Evolutionary conservation across 2,113 vertebrate species (phyloP).

Genomic region (Bettongia penicillata): DNA sequence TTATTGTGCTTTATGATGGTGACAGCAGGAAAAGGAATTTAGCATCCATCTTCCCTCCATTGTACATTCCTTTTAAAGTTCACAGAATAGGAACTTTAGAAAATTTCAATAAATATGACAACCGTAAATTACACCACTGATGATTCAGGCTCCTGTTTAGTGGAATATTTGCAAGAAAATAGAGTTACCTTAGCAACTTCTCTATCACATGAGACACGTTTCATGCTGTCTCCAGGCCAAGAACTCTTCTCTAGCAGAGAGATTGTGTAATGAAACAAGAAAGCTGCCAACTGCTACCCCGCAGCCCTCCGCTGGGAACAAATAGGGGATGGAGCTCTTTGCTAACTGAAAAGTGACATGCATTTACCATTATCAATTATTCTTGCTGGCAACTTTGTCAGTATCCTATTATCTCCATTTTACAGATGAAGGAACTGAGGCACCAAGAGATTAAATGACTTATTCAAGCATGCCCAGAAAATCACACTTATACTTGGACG

Average conservation of each 20-base stretch:
- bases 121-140: slow-evolving; percentile 56
- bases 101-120: slow-evolving; percentile 59
- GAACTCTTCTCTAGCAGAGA: slow-evolving; percentile 44
- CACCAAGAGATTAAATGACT: neutral
- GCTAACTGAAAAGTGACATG: slow-evolving; percentile 32
- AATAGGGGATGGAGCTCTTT: slow-evolving; percentile 11
- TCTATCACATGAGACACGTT: slow-evolving; percentile 38
- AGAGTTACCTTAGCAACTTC: slow-evolving; percentile 76
- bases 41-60: slow-evolving; percentile 28
- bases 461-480: neutral
- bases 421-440: neutral
- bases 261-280: slow-evolving; percentile 50
- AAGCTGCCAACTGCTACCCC: slow-evolving; percentile 21
- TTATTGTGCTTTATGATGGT: slow-evolving; percentile 24
- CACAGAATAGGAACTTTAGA: slow-evolving; percentile 16
- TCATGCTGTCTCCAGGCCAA: slow-evolving; percentile 52
- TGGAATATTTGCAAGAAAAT: slow-evolving; percentile 71
- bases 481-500: neutral
- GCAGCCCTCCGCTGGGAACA: slow-evolving; percentile 11
- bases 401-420: slow-evolving; percentile 17
- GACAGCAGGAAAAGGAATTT: neutral
- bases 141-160: slow-evolving; percentile 72
- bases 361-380: slow-evolving; percentile 36
- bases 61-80: slow-evolving; percentile 56
- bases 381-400: neutral